A percentile compares a stretch with the other conserved stretches of the same genome.
Conservation (phyloP, 2,113 vertebrate species). For the Pygoscelis antarcticus region DNA sequence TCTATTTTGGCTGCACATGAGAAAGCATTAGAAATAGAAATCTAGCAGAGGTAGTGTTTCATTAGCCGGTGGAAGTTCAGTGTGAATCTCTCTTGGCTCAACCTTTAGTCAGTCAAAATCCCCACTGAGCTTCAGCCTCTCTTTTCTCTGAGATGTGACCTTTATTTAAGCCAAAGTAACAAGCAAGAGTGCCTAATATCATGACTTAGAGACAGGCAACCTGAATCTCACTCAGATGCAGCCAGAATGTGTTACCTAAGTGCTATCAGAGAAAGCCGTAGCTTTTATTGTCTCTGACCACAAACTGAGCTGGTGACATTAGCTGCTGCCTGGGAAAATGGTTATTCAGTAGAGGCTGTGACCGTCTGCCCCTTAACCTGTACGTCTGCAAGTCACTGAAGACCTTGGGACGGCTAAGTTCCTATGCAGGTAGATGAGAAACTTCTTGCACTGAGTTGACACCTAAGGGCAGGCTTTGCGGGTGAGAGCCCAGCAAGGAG, state of each 20-base stretch:
- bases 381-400: neutral
- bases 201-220: neutral
- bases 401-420: neutral
- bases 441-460: rapidly evolving
- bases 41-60: neutral
- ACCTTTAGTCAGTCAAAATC: neutral
- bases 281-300: neutral
- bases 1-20: neutral
- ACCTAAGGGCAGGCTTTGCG: neutral
- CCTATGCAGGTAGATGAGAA: neutral
- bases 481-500: neutral
- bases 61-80: neutral
- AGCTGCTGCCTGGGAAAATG: neutral
- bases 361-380: neutral
- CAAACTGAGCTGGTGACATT: neutral
- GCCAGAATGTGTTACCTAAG: neutral
- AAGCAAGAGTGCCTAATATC: neutral
- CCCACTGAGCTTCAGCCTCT: neutral
- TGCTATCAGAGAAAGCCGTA: neutral
- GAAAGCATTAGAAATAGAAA: neutral
- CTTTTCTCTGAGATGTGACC: neutral
- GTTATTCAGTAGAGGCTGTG: neutral
- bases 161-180: neutral
- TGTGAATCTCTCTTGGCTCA: neutral
- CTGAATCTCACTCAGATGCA: neutral